Percentiles rank a stretch among this genome's conserved stretches.
phyloP scores from a whole-genome alignment of 1,140 invertebrate genomes.

The Rhopalosiphum padi region DNA sequence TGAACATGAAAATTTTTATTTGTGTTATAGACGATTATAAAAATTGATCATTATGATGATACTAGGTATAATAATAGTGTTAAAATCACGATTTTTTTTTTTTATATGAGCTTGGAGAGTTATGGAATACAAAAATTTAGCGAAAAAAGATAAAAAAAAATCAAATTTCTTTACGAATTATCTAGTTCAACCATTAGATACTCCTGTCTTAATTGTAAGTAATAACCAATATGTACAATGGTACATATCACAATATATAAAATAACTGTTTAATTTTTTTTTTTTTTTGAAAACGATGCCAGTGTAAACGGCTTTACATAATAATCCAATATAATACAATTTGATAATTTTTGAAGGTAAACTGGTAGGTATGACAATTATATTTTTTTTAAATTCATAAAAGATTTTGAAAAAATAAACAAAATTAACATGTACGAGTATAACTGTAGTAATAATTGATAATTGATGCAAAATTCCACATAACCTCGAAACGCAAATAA shows the following conservation, averaged over 20 bases:
- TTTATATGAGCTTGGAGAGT: too few relatives aligned
- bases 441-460: conserved; percentile 5
- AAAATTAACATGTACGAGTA: background rate
- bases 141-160: too few relatives aligned
- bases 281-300: background rate
- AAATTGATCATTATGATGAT: too few relatives aligned
- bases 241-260: background rate
- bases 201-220: too few relatives aligned
- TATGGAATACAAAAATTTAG: too few relatives aligned
- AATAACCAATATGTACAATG: too few relatives aligned
- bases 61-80: too few relatives aligned
- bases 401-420: background rate
- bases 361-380: background rate
- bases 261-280: background rate
- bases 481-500: background rate
- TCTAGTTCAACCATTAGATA: too few relatives aligned
- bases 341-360: background rate
- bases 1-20: too few relatives aligned
- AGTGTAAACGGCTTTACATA: background rate
- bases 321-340: background rate
- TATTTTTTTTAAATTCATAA: background rate
- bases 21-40: too few relatives aligned
- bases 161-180: too few relatives aligned
- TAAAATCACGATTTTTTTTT: too few relatives aligned
- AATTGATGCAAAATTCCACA: background rate